Conservation (phyloP, 2,888 invertebrate species). For the Hoplodrina blanda region DNA sequence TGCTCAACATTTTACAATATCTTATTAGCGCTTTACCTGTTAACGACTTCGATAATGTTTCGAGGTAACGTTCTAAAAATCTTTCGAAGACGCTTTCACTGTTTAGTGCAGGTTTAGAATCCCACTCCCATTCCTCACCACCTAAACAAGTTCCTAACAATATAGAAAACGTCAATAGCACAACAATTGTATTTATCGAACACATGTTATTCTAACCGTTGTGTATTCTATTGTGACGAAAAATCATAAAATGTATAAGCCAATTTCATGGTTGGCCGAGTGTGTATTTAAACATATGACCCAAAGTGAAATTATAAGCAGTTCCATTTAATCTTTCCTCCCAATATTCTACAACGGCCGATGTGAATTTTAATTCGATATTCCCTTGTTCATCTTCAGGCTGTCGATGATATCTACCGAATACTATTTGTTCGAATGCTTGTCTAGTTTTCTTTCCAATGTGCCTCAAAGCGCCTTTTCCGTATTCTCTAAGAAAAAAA, state of each 20-base stretch:
- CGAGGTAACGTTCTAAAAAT: constrained; percentile 73
- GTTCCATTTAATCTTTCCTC: constrained; percentile 57
- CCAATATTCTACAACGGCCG: constrained; percentile 74
- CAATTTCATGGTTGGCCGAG: constrained; percentile 64
- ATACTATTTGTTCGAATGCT: constrained; percentile 71
- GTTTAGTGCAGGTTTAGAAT: background rate
- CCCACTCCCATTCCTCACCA: background rate
- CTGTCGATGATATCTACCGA: constrained; percentile 68
- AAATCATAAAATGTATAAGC: constrained; percentile 33
- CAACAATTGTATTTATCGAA: constrained; percentile 10
- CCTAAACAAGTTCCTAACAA: constrained; percentile 2
- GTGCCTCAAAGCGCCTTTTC: constrained; percentile 58
- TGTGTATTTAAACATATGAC: constrained; percentile 47
- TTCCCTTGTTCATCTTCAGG: constrained; percentile 56
- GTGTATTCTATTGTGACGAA: constrained; percentile 2
- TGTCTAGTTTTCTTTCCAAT: constrained; percentile 71
- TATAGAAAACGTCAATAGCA: constrained; percentile 14
- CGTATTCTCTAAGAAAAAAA: constrained; percentile 73
- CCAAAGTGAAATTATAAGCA: constrained; percentile 47
- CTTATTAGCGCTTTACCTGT: constrained; percentile 66
- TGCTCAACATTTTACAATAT: constrained; percentile 69
- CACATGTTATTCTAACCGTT: constrained; percentile 30
- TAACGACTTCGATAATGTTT: constrained; percentile 67
- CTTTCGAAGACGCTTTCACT: constrained; percentile 72
- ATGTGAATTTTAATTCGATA: constrained; percentile 73